Evolutionary conservation across 1,140 invertebrate species (phyloP).

Genomic region (Drosophila sp.): DNA sequence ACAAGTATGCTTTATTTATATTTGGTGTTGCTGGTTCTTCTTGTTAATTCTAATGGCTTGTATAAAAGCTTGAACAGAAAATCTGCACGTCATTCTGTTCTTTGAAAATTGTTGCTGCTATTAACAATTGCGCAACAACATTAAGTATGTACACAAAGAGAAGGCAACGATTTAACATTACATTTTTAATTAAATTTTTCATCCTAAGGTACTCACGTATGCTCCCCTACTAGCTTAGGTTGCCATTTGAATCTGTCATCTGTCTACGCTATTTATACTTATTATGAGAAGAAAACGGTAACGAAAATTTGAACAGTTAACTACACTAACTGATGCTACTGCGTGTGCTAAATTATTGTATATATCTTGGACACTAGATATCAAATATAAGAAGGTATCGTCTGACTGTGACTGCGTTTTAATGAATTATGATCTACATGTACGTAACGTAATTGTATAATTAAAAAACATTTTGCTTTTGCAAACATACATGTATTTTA

Average conservation of each 20-base stretch:
- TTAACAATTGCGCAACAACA: slow-evolving; percentile 20
- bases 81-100: slow-evolving; percentile 35
- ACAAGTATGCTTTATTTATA: slow-evolving; percentile 14
- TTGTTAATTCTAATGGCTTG: slow-evolving; percentile 50
- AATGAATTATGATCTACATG: neutral
- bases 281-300: neutral
- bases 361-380: slow-evolving; percentile 49
- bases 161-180: slow-evolving; percentile 29
- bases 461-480: neutral
- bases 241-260: slow-evolving; percentile 32
- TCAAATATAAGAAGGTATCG: slow-evolving; percentile 19
- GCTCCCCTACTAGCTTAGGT: slow-evolving; percentile 46
- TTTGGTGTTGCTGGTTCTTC: slow-evolving; percentile 41
- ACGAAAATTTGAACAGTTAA: neutral
- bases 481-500: neutral
- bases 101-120: slow-evolving; percentile 19
- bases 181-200: slow-evolving; percentile 30
- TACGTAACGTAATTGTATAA: too few species aligned
- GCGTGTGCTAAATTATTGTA: slow-evolving; percentile 14
- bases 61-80: slow-evolving; percentile 58
- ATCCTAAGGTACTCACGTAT: slow-evolving; percentile 80
- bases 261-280: slow-evolving; percentile 29
- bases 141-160: slow-evolving; percentile 39
- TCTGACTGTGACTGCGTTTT: slow-evolving; percentile 34
- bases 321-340: slow-evolving; percentile 20